Percentiles rank a stretch among this genome's conserved stretches.
These are phyloP conservation scores for Osmerus eperlanus DNA, from an alignment of 2,113 vertebrate species.

Conservation along the genomic window DNA sequence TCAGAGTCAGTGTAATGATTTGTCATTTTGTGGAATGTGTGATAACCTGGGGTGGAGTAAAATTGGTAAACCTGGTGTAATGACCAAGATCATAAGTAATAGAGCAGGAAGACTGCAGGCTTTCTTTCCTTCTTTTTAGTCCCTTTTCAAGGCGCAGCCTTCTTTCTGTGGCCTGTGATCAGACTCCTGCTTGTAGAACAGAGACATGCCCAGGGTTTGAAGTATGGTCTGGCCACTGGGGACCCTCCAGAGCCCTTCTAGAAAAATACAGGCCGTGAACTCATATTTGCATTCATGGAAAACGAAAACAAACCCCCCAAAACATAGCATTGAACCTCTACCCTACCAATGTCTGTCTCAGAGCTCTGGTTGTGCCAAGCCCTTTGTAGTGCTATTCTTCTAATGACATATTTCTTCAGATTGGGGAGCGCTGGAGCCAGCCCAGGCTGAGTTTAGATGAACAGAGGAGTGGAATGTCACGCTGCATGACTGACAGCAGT, in stretches of 20 bases:
- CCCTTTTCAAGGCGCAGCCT: neutral
- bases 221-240: neutral
- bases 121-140: neutral
- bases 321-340: neutral
- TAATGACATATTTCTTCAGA: neutral
- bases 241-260: neutral
- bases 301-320: neutral
- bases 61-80: neutral
- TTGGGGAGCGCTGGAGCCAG: too few species aligned
- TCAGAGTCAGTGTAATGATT: neutral
- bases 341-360: neutral
- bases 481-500: neutral
- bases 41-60: slow-evolving; percentile 10
- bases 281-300: neutral
- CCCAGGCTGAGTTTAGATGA: neutral
- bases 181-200: neutral
- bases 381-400: neutral
- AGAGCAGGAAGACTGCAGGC: neutral
- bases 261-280: neutral
- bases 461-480: neutral
- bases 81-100: neutral
- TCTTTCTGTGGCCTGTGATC: neutral
- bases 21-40: slow-evolving; percentile 17
- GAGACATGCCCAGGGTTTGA: neutral
- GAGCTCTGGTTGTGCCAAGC: neutral